phyloP scores from a whole-genome alignment of 2,888 invertebrate genomes.

The Elmis aenea region DNA sequence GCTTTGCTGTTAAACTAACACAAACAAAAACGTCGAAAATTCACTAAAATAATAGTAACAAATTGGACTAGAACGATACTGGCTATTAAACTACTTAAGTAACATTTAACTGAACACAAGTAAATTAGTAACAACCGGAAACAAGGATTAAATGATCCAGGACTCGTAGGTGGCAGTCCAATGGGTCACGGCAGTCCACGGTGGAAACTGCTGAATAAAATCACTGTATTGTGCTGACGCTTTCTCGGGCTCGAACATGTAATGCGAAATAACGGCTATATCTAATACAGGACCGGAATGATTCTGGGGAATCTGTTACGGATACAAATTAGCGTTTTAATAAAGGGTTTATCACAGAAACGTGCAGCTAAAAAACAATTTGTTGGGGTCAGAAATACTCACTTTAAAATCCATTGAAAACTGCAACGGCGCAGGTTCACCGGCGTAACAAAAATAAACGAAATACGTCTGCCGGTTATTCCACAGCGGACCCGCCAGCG shows the following conservation, averaged over 20 bases:
- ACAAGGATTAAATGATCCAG: slow-evolving; percentile 41
- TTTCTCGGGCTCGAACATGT: slow-evolving; percentile 53
- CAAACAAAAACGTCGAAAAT: no score
- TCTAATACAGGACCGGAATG: slow-evolving; percentile 49
- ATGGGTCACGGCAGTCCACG: slow-evolving; percentile 60
- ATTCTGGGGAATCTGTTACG: slow-evolving; percentile 27
- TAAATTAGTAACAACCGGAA: no score
- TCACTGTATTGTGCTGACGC: slow-evolving; percentile 49
- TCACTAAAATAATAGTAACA: no score
- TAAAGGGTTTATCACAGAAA: not conserved
- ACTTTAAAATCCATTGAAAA: slow-evolving; percentile 60
- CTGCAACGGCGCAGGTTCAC: slow-evolving; percentile 52
- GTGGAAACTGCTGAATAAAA: slow-evolving; percentile 57
- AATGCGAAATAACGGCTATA: slow-evolving; percentile 59
- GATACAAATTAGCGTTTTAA: not conserved
- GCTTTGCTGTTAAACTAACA: no score
- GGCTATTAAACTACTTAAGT: no score
- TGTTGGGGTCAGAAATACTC: not conserved
- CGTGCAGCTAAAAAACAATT: not conserved
- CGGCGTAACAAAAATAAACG: slow-evolving; percentile 62
- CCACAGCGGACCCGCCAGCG: slow-evolving; percentile 52
- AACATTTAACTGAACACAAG: no score
- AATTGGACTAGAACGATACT: no score
- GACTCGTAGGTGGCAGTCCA: slow-evolving; percentile 69
- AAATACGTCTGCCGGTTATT: slow-evolving; percentile 60